Conservation (phyloP, 2,797 vertebrate species). For the Chelonia mydas region DNA sequence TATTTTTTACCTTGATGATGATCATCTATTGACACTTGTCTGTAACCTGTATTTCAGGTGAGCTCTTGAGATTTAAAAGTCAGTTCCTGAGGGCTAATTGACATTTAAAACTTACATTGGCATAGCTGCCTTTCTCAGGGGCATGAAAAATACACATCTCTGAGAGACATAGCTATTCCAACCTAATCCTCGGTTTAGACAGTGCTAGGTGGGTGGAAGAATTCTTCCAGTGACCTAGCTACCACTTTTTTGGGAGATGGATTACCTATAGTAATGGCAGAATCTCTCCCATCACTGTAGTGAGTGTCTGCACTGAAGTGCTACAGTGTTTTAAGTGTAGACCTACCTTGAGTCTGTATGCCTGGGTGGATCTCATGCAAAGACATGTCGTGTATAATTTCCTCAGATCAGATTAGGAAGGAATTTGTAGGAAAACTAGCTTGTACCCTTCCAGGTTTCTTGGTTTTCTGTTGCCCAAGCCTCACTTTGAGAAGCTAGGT, state of each 20-base stretch:
- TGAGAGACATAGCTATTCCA: background rate
- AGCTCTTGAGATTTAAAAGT: background rate
- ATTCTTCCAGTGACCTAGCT: too few relatives aligned
- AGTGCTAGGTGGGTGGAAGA: background rate
- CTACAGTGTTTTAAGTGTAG: background rate
- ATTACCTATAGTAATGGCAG: background rate
- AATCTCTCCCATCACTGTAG: background rate
- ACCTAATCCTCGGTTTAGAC: background rate
- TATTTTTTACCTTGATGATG: background rate
- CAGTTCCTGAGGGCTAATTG: background rate
- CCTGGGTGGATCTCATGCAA: background rate
- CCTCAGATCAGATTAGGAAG: background rate
- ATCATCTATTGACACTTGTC: background rate
- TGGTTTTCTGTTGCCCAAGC: background rate
- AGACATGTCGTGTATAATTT: fast-evolving
- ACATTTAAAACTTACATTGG: too few relatives aligned
- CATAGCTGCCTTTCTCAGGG: too few relatives aligned
- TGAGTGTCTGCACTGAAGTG: background rate
- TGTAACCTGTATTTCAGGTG: background rate
- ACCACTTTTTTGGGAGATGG: background rate
- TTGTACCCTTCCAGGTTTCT: background rate
- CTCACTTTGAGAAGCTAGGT: background rate
- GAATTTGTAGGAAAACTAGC: background rate
- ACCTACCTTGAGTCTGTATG: background rate
- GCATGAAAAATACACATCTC: too few relatives aligned